Base-by-base conservation (phyloP, 2,888 invertebrate genomes). In the Himalopsyche anomala region DNA sequence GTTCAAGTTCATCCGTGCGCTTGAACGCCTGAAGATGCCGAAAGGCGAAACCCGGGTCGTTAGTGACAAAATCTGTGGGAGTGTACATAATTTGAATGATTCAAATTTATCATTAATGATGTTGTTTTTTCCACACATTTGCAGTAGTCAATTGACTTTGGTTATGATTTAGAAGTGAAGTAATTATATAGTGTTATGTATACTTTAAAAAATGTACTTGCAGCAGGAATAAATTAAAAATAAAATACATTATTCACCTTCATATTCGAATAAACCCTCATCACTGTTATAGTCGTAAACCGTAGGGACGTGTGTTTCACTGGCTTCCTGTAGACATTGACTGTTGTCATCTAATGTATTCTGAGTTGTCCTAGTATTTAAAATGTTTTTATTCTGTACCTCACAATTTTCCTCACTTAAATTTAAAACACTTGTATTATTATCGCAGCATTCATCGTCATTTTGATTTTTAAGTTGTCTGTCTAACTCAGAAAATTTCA, bases 201-300 rank as follows among this genome's bases (percentile, higher is more conserved):
- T 28, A 28, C 28, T 28, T 28, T 28, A 28, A 28, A 3, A 2
- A 0, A 15, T 15, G 15, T 15, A 51, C 0, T 51, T 15, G 12
- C 51, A 51, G 51, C 51, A 15, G 51, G 0, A 51, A 51, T 51
- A 6, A 51, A 51, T 51, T 15, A 0, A 51, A 51, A 51, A 51
- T 51, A 74, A 19, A 74, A 74, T 38, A 2, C 42, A 54, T 51
- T 15, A 51, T 86, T 90, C 90, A 94, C 94, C 94, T 91, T 94
- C 93, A 90, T 91, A 94, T 88, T 94, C 94, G 62, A 92, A 91
- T 62, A 94, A 90, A 90, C 93, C 93, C 90, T 94, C 94, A 90
- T 93, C 92, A 9, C 85, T 82, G 83, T 84, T 83, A 42, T 83
- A 86, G 81, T 74, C 74, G 74, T 74, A 74, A 74, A 74, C 74